These are phyloP conservation scores for Montipora foliosa DNA, from an alignment of 64 coral and sea anemone genomes.

Conservation along the genomic window DNA sequence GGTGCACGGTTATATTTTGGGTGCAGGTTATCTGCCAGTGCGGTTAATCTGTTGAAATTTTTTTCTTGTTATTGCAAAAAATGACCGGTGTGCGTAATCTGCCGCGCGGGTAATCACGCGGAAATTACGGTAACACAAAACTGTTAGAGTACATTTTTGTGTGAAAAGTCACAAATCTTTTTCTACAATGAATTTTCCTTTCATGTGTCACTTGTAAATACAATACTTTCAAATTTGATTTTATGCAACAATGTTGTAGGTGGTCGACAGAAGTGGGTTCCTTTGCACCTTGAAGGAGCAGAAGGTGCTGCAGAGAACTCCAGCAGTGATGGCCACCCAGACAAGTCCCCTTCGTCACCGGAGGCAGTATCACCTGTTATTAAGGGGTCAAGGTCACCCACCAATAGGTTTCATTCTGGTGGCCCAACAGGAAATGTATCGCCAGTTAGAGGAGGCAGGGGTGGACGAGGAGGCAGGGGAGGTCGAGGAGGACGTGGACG, in stretches of 20 bases:
- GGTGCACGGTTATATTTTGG: too few relatives aligned
- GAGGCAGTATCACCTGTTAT: conserved; percentile 44
- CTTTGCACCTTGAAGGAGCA: conserved; percentile 71
- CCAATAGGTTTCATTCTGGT: conserved; percentile 70
- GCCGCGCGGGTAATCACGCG: too few relatives aligned
- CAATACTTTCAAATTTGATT: too few relatives aligned
- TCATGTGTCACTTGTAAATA: too few relatives aligned
- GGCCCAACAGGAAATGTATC: conserved; percentile 37
- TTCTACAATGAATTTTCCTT: too few relatives aligned
- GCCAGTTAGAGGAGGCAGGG: conserved; percentile 73
- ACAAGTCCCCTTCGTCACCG: conserved; percentile 77
- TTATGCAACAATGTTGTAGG: conserved; percentile 16
- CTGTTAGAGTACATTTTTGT: too few relatives aligned
- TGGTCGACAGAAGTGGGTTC: conserved; percentile 87
- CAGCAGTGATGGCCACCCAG: neutral
- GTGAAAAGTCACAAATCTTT: too few relatives aligned
- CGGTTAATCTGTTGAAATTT: too few relatives aligned
- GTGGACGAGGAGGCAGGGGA: conserved; percentile 76
- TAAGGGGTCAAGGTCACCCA: conserved; percentile 80
- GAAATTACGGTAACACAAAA: too few relatives aligned
- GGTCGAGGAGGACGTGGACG: conserved; percentile 81
- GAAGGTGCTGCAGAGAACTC: conserved; percentile 39
- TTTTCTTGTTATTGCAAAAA: too few relatives aligned
- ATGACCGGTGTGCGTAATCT: too few relatives aligned
- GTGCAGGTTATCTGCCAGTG: too few relatives aligned